Evolutionary conservation across 2,888 invertebrate genomes (phyloP).

Genomic region (Plemyria rubiginata): DNA sequence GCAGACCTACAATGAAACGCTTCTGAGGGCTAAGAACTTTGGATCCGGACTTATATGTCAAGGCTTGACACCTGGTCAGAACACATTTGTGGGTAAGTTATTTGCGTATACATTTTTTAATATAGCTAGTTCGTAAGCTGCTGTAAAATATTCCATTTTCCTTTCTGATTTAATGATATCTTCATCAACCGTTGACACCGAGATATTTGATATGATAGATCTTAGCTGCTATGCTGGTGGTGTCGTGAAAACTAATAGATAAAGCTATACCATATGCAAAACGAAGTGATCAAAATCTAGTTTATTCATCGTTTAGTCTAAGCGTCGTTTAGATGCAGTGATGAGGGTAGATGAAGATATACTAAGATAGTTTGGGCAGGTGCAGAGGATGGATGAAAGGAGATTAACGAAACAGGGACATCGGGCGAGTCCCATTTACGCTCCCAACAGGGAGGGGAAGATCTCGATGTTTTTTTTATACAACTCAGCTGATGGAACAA

Average conservation of each 20-base stretch:
- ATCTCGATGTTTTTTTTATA: no score
- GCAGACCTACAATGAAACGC: slow-evolving; percentile 97
- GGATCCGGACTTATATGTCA: slow-evolving; percentile 94
- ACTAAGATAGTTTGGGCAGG: no score
- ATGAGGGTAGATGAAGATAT: no score
- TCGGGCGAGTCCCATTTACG: no score
- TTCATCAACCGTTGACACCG: neutral
- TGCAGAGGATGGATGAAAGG: no score
- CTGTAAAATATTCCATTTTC: neutral
- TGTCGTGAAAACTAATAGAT: neutral
- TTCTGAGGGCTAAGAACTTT: slow-evolving; percentile 94
- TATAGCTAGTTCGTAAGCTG: neutral
- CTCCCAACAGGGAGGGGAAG: no score
- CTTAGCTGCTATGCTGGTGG: neutral
- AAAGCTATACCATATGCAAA: neutral
- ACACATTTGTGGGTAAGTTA: slow-evolving; percentile 91
- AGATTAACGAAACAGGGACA: no score
- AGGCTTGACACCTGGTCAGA: slow-evolving; percentile 90
- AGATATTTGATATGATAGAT: neutral
- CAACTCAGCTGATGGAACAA: no score
- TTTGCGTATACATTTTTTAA: neutral
- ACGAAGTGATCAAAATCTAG: neutral
- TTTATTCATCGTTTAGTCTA: slow-evolving; percentile 8
- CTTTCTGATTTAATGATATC: neutral
- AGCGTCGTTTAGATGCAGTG: no score